These are phyloP conservation scores for Triplophysa dalaica DNA, from an alignment of 2,113 vertebrate species.

Conservation along the genomic window DNA sequence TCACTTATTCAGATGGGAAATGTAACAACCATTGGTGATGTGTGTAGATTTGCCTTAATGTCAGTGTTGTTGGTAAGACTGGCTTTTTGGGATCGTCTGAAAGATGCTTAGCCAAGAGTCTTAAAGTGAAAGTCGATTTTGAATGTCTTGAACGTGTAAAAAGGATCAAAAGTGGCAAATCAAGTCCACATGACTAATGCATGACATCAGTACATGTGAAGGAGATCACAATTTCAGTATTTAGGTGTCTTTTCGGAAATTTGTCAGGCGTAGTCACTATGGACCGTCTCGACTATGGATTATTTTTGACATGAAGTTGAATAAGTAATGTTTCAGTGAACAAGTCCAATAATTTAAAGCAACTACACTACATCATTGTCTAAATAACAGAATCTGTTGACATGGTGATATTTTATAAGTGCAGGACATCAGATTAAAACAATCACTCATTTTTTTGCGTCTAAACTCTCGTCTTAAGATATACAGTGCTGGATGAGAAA, in stretches of 20 bases:
- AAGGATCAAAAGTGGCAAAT: no score
- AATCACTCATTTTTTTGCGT: not conserved
- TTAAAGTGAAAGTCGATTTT: not conserved
- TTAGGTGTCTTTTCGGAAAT: no score
- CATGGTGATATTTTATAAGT: not conserved
- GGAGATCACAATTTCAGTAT: no score
- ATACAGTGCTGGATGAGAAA: not conserved
- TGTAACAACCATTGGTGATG: not conserved
- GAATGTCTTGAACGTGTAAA: no score
- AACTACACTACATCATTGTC: not conserved
- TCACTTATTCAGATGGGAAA: not conserved
- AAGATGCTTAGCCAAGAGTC: not conserved
- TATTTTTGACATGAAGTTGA: no score
- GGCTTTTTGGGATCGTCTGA: not conserved
- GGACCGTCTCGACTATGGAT: no score
- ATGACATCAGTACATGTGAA: no score
- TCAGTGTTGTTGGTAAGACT: not conserved
- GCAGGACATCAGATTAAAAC: not conserved
- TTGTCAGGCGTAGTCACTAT: no score
- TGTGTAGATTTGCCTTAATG: not conserved
- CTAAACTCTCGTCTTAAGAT: not conserved
- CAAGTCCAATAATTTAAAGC: not conserved
- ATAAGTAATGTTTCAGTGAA: no score
- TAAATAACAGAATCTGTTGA: not conserved
- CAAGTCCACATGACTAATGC: no score